Percentiles rank a stretch among this genome's conserved stretches.
Evolutionary conservation across 1,140 invertebrate genomes (phyloP).

Genomic region (Ephestia elutella): DNA sequence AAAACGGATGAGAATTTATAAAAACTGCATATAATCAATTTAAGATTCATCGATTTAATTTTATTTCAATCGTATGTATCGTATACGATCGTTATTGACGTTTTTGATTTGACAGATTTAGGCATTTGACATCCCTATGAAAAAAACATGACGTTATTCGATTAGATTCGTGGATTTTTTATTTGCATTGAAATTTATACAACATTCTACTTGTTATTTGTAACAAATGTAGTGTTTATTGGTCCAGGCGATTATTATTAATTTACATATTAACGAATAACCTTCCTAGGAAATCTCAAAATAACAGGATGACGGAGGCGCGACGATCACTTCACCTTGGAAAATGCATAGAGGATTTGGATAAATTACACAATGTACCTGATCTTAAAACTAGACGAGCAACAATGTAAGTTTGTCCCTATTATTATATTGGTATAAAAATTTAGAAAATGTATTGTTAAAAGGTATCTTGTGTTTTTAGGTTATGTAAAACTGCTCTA

Average conservation of each 20-base stretch:
- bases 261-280: slow-evolving; percentile 9
- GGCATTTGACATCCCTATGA: slow-evolving; percentile 14
- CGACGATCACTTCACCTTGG: slow-evolving; percentile 72
- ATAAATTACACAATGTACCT: slow-evolving; percentile 70
- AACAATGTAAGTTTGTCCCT: slow-evolving; percentile 59
- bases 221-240: slow-evolving; percentile 55
- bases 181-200: slow-evolving; percentile 46
- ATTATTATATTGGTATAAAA: slow-evolving; percentile 4
- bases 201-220: slow-evolving; percentile 37
- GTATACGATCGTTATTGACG: no score
- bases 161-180: slow-evolving; percentile 50
- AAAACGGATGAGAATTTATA: no score
- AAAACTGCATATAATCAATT: no score
- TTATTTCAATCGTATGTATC: no score
- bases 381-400: slow-evolving; percentile 70
- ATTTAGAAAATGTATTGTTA: neutral
- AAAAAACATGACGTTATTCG: slow-evolving; percentile 54
- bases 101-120: no score
- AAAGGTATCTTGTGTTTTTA: slow-evolving; percentile 27
- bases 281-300: slow-evolving; percentile 15
- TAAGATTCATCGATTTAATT: no score
- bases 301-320: slow-evolving; percentile 64
- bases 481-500: slow-evolving; percentile 74
- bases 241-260: slow-evolving; percentile 26
- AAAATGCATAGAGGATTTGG: slow-evolving; percentile 73